Percentiles rank a stretch among this genome's conserved stretches.
Conservation (phyloP, 2,113 vertebrate genomes). For the Poeciliopsis retropinna region DNA sequence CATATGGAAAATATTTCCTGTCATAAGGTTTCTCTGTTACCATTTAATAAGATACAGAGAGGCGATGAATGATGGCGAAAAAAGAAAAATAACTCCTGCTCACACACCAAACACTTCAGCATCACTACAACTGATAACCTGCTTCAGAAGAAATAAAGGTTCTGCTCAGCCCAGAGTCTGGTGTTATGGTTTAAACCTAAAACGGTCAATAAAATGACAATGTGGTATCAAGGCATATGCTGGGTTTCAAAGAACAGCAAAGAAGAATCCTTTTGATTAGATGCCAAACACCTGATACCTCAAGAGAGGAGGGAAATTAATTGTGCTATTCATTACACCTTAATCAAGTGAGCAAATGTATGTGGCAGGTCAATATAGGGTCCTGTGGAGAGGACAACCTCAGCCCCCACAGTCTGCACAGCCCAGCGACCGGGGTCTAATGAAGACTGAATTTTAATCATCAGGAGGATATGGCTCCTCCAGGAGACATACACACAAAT, state of each 20-base stretch:
- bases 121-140: neutral
- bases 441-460: slow-evolving; percentile 79
- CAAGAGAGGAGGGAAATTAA: slow-evolving; percentile 59
- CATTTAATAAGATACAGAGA: neutral
- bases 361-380: slow-evolving; percentile 77
- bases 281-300: slow-evolving; percentile 52
- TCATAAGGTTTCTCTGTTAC: neutral
- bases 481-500: slow-evolving; percentile 33
- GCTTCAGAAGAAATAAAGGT: neutral
- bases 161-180: slow-evolving; percentile 1
- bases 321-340: slow-evolving; percentile 75
- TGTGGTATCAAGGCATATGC: slow-evolving; percentile 16
- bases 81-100: neutral
- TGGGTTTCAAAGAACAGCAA: slow-evolving; percentile 36
- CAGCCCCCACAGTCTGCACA: slow-evolving; percentile 48
- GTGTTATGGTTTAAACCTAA: neutral
- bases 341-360: slow-evolving; percentile 78
- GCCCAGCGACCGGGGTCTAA: slow-evolving; percentile 61
- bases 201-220: slow-evolving; percentile 3
- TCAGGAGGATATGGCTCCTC: slow-evolving; percentile 67
- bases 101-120: neutral
- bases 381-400: slow-evolving; percentile 54
- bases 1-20: neutral
- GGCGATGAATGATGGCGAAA: neutral
- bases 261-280: slow-evolving; percentile 59